Base-by-base conservation (phyloP, 2,888 invertebrate genomes). In the Nyleta sp. region DNA sequence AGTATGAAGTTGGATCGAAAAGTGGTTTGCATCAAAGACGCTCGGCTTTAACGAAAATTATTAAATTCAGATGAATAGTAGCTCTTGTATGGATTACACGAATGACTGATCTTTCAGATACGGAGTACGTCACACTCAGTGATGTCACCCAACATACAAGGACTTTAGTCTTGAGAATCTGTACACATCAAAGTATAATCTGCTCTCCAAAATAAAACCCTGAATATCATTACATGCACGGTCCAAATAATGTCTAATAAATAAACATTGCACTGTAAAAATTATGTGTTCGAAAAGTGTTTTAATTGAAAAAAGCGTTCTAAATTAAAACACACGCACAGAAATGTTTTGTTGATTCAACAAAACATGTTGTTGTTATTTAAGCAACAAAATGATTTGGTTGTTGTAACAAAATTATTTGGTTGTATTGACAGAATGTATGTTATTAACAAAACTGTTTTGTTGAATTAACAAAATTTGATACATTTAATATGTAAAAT, bases 21-120 rank as follows among this genome's bases (percentile, higher is more conserved):
- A 28, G 1, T 42, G 7, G 13, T 7, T 17, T 31, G 11, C 55
- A 44, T 24, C 15, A 10, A 38, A 44, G 50, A 33, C 33, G 65
- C 33, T 73, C 65, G 2, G 31, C 59, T 73, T 73, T 59, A 73
- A 73, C 15, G 20, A 57, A 72, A 48, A 62, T 62, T 28, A 46
- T 64, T 57, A 64, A 46, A 72, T 64, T 64, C 55, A 46, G 38
- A 64, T 55, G 57, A 73, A 73, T 40, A 55, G 55, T 64, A 40
- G 13, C 57, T 57, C 50, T 42, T 64, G 65, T 64, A 42, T 17
- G 11, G 57, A 73, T 73, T 73, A 65, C 73, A 65, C 73, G 73
- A 50, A 2, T 73, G 73, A 73, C 50, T 65, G 50, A 42, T 57
- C 55, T 65, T 65, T 73, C 35, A 40, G 57, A 55, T 24, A 53